Conservation (phyloP, 2,113 vertebrate species). For the Maccullochella peelii region DNA sequence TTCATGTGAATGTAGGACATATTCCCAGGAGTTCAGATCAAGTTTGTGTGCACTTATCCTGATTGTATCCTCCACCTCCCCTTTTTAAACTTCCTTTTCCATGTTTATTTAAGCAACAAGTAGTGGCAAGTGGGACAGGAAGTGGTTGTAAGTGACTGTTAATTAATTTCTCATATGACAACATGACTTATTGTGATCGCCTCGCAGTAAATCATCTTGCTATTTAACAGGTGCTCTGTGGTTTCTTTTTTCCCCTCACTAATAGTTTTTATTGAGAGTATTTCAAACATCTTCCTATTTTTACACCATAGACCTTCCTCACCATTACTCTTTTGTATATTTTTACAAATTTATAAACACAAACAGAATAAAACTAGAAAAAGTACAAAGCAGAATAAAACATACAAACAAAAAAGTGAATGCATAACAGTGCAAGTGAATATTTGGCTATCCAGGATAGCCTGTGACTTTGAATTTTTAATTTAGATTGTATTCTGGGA, state of each 20-base stretch:
- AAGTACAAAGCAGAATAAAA: too few relatives aligned
- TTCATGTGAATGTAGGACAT: neutral
- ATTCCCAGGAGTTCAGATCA: slow-evolving; percentile 12
- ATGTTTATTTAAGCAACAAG: slow-evolving; percentile 41
- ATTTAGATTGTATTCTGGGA: neutral
- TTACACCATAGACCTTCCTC: too few relatives aligned
- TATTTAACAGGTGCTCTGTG: neutral
- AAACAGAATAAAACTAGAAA: neutral
- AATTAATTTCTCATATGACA: neutral
- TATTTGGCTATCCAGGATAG: neutral
- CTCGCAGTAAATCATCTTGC: neutral
- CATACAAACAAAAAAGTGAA: neutral
- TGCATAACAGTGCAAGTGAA: neutral
- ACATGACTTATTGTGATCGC: neutral
- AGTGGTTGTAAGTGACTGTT: slow-evolving; percentile 15
- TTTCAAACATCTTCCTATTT: too few relatives aligned
- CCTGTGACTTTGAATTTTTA: neutral
- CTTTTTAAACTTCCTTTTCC: neutral
- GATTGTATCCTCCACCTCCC: slow-evolving; percentile 15
- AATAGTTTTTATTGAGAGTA: too few relatives aligned
- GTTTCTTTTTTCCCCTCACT: neutral
- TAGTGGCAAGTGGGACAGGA: slow-evolving; percentile 7
- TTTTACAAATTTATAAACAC: too few relatives aligned
- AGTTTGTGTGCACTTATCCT: slow-evolving; percentile 30
- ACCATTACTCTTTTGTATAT: too few relatives aligned